Conservation (phyloP, 2,113 vertebrate species). For the Amblyopsis rosae region DNA sequence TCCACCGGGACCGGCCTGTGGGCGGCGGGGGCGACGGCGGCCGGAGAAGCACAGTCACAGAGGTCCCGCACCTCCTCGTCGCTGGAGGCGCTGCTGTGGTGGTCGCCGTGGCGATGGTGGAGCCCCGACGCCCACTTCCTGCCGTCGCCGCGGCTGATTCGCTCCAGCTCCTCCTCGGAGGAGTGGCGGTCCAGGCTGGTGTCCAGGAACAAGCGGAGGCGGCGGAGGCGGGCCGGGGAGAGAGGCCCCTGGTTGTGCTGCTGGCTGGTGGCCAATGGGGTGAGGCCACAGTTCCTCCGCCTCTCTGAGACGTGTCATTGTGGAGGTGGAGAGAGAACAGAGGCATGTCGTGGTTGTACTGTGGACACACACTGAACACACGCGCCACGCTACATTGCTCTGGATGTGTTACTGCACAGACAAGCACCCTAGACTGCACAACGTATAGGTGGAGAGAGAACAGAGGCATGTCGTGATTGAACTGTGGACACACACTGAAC, state of each 20-base stretch:
- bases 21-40: constrained; percentile 41
- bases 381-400: too few relatives aligned
- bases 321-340: constrained; percentile 22
- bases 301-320: constrained; percentile 76
- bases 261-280: constrained; percentile 86
- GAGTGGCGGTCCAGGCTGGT: constrained; percentile 86
- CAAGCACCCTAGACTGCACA: too few relatives aligned
- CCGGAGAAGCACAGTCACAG: constrained; percentile 67
- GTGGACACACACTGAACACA: too few relatives aligned
- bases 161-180: constrained; percentile 89
- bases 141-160: constrained; percentile 82
- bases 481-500: too few relatives aligned
- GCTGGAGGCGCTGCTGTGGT: constrained; percentile 84
- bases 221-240: constrained; percentile 78
- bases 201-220: constrained; percentile 82
- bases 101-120: constrained; percentile 73
- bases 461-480: too few relatives aligned
- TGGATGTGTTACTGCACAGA: too few relatives aligned
- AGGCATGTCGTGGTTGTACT: not conserved
- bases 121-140: constrained; percentile 80
- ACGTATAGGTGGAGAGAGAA: too few relatives aligned
- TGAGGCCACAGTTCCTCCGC: constrained; percentile 83
- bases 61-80: constrained; percentile 91
- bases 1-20: constrained; percentile 49
- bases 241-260: constrained; percentile 87